These are phyloP conservation scores for Pogonophryne albipinna DNA, from an alignment of 2,797 vertebrate species.

Conservation along the genomic window DNA sequence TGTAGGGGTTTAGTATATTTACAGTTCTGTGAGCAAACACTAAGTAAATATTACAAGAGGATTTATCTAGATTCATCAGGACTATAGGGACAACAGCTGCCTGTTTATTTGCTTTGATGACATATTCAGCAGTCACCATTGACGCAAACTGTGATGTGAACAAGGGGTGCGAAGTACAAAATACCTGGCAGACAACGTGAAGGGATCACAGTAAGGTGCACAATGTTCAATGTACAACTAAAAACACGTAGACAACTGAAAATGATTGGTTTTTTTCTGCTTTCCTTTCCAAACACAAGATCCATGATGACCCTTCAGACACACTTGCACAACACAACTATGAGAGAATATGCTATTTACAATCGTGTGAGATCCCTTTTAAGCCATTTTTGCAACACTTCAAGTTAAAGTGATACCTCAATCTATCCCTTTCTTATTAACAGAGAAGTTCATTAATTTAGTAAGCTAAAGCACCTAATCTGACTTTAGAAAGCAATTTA, in stretches of 20 bases:
- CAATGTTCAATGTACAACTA: background rate
- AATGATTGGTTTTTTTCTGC: background rate
- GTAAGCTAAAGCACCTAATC: too few species aligned
- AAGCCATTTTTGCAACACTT: background rate
- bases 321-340: background rate
- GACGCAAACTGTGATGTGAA: conserved; percentile 18
- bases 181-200: background rate
- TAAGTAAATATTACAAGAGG: background rate
- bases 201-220: background rate
- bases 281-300: background rate
- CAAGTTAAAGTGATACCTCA: background rate
- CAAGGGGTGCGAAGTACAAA: background rate
- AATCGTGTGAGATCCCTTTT: background rate
- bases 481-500: too few species aligned
- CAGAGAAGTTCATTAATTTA: too few species aligned
- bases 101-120: conserved; percentile 17
- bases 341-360: background rate
- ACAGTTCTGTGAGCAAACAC: background rate
- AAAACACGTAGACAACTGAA: background rate
- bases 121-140: background rate
- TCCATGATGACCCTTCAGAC: background rate
- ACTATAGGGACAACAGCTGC: background rate
- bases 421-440: too few species aligned
- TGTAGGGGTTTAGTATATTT: background rate
- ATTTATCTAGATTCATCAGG: background rate